phyloP scores from a whole-genome alignment of 1,140 invertebrate species.

The Bombus polaris region DNA sequence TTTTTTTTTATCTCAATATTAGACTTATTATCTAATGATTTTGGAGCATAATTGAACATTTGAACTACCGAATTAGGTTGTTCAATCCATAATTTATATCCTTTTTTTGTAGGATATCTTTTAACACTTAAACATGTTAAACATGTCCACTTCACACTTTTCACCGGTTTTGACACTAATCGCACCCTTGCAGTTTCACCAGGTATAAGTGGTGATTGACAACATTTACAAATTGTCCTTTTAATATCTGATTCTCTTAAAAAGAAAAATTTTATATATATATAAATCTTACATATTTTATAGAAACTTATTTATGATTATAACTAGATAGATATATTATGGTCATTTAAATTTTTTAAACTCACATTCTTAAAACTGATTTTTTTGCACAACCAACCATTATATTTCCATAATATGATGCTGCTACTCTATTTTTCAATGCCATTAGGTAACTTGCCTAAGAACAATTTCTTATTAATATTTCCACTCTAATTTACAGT shows the following conservation, averaged over 20 bases:
- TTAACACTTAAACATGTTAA: conserved; percentile 69
- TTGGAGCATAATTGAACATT: conserved; percentile 71
- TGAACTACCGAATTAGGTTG: conserved; percentile 71
- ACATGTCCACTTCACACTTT: conserved; percentile 76
- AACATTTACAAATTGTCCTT: conserved; percentile 77
- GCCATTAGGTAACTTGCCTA: conserved; percentile 75
- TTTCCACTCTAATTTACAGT: background rate
- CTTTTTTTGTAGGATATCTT: conserved; percentile 73
- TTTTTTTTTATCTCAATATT: background rate
- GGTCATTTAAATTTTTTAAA: conserved; percentile 10
- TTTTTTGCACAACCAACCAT: conserved; percentile 78
- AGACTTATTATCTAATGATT: conserved; percentile 12
- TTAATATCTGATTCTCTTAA: conserved; percentile 78
- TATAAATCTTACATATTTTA: background rate
- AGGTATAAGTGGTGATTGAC: conserved; percentile 78
- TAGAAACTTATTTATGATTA: background rate
- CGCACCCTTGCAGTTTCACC: conserved; percentile 79
- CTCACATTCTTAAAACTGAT: conserved; percentile 78
- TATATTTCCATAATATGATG: conserved; percentile 75
- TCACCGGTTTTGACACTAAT: conserved; percentile 74
- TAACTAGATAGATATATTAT: background rate
- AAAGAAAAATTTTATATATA: conserved; percentile 26
- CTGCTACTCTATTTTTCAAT: conserved; percentile 67
- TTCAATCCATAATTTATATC: conserved; percentile 77
- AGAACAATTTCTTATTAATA: background rate